Base-by-base conservation (phyloP, 2,888 invertebrate genomes). In the Dinocampus coccinellae region DNA sequence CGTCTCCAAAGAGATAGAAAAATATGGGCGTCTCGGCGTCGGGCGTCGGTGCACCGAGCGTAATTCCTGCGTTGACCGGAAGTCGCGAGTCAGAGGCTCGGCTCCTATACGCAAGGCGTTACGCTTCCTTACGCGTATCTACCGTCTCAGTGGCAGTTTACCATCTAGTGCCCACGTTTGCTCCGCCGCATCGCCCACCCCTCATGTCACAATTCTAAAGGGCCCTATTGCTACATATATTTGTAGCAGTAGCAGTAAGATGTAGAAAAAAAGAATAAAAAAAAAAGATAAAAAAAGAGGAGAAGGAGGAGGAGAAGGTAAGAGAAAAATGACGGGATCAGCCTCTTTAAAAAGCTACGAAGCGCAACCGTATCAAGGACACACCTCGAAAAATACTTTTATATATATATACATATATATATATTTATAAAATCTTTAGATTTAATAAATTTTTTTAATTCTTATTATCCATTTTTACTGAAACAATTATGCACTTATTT, bases 11-110 rank as follows among this genome's bases (percentile, higher is more conserved):
- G 29, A 29, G 61, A 22, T 1, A n/a, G 22, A 47, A 47, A 47
- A 24, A 39, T 52, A 67, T 63, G 73, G 77, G 74, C 79, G 79
- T 78, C 76, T 77, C 79, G 80, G 79, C 78, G 79, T 79, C 78
- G 79, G 77, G 80, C 81, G 83, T 79, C 81, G 80, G 72, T 76
- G 79, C 85, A 85, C 82, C 82, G 83, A 87, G 86, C 87, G 87
- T 87, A 81, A 86, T 87, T 87, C 87, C 87, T 85, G 85, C 82
- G 77, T 83, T 86, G 87, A 87, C 87, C 87, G 87, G 87, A 87
- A 87, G 86, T 87, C 85, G 86, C 87, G 85, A 86, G 85, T 86
- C 87, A 84, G 84, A 86, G 86, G 84, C 85, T 81, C 84, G 85
- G 83, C 84, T 84, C 81, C 83, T 58, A 47, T 47, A 33, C 58